phyloP scores from a whole-genome alignment of 2,113 vertebrate species.

The Planiliza haematocheilus region DNA sequence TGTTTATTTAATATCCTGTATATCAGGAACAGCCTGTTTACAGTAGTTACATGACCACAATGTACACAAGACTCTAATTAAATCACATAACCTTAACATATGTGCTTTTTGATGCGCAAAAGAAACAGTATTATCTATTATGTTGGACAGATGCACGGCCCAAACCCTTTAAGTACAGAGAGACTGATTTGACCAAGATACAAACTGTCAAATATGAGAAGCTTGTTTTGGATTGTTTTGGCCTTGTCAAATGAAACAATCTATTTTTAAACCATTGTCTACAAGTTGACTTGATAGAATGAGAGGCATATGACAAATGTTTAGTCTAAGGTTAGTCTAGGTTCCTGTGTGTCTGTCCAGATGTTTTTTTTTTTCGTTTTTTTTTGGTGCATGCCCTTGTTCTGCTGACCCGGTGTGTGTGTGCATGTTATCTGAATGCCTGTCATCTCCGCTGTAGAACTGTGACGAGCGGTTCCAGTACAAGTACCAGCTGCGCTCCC shows the following conservation, averaged over 20 bases:
- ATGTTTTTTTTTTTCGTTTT: neutral
- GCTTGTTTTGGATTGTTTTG: too few relatives aligned
- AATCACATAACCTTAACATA: too few relatives aligned
- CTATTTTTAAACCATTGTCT: neutral
- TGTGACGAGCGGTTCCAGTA: conserved; percentile 95
- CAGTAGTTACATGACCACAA: neutral
- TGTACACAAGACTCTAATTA: too few relatives aligned
- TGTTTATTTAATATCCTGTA: neutral
- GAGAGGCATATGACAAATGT: neutral
- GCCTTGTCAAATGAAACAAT: neutral
- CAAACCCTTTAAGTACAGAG: too few relatives aligned
- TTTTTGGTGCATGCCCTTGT: neutral
- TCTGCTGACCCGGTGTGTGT: conserved; percentile 1
- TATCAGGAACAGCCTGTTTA: neutral
- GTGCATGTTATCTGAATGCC: neutral
- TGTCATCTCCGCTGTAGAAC: conserved; percentile 83
- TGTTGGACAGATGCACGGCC: too few relatives aligned
- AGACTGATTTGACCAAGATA: too few relatives aligned
- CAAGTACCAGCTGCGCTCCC: conserved; percentile 97
- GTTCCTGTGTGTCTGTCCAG: neutral
- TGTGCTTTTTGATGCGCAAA: neutral
- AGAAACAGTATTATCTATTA: too few relatives aligned
- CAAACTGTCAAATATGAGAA: too few relatives aligned
- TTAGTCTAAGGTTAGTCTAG: neutral
- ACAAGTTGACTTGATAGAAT: neutral